These are phyloP conservation scores for Polypterus senegalus DNA, from an alignment of 2,113 vertebrate species.

Conservation along the genomic window DNA sequence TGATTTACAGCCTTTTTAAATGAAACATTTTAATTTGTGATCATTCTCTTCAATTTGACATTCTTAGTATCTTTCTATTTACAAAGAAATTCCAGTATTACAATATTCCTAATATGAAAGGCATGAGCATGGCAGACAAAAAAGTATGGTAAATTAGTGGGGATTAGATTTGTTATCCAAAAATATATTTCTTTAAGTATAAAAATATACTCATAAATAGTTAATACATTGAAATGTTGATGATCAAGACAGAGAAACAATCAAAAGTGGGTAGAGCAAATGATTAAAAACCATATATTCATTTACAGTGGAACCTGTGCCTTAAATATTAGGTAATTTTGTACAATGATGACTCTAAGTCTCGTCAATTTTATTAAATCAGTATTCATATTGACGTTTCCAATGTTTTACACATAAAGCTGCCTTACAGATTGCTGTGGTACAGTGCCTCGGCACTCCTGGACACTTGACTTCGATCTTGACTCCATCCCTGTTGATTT, in stretches of 20 bases:
- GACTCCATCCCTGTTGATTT: too few relatives aligned
- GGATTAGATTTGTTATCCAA: too few relatives aligned
- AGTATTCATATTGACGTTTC: constrained; percentile 1
- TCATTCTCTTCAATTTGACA: constrained; percentile 3
- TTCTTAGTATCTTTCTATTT: neutral
- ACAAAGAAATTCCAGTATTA: constrained; percentile 1
- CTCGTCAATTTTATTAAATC: constrained; percentile 9
- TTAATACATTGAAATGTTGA: too few relatives aligned
- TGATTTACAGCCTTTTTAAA: too few relatives aligned
- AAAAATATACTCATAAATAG: too few relatives aligned
- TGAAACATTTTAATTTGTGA: neutral
- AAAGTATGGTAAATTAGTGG: too few relatives aligned
- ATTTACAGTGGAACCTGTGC: neutral
- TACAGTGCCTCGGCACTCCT: too few relatives aligned
- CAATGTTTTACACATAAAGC: constrained; percentile 16
- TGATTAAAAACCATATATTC: too few relatives aligned
- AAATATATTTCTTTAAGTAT: too few relatives aligned
- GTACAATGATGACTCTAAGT: neutral
- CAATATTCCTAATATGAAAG: constrained; percentile 6
- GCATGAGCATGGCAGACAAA: neutral
- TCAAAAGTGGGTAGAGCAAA: too few relatives aligned
- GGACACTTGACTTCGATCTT: too few relatives aligned
- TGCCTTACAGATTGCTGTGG: constrained; percentile 7
- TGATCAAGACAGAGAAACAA: too few relatives aligned
- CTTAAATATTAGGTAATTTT: constrained; percentile 1